Base-by-base conservation (phyloP, 2,888 invertebrate genomes). In the Alloplasta piceator region DNA sequence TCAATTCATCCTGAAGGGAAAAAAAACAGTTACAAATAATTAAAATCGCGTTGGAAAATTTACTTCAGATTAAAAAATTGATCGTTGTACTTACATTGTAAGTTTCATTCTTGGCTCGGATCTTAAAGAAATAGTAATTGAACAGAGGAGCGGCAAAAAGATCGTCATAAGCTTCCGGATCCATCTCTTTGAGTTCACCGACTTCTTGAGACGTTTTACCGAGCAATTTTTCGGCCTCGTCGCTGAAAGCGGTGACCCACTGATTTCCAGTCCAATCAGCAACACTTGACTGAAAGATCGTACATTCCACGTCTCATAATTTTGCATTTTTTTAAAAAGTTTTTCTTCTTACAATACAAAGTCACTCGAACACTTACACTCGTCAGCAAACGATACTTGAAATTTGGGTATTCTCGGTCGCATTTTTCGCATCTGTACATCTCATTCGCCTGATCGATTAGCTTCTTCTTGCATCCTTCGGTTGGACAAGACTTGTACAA, bases 361-460 rank as follows among this genome's bases (percentile, higher is more conserved):
- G 12, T 36, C 4, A 52, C 6, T 0, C 3, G n/a, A 9, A 43
- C 50, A 74, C 96, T 95, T 92, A 98, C 98, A 88, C 94, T 94
- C 36, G 97, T 92, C 71, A 99, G 93, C 83, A 98, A 93, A 56
- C 98, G 94, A 93, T 97, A 98, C 89, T 97, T 97, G 92, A 95
- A 99, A 86, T 96, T 96, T 0, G 96, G 95, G 90, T 94, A 97
- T 84, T 97, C 97, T 72, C 95, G 94, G 88, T 96, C 95, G 91
- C 99, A 99, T 92, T 99, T 99, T 92, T 99, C 99, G 92, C 99
- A 99, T 70, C 98, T 94, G 92, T 95, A 99, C 90, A 96, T 94
- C 0, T 97, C 98, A 88, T 98, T 98, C 83, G 96, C 96, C 88
- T 96, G 95, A 91, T 99, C 98, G 6, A 98, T 93, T 0, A 99